Percentiles rank a stretch among this genome's conserved stretches.
These are phyloP conservation scores for Spisula solida DNA, from an alignment of 2,888 invertebrate species.

Conservation along the genomic window DNA sequence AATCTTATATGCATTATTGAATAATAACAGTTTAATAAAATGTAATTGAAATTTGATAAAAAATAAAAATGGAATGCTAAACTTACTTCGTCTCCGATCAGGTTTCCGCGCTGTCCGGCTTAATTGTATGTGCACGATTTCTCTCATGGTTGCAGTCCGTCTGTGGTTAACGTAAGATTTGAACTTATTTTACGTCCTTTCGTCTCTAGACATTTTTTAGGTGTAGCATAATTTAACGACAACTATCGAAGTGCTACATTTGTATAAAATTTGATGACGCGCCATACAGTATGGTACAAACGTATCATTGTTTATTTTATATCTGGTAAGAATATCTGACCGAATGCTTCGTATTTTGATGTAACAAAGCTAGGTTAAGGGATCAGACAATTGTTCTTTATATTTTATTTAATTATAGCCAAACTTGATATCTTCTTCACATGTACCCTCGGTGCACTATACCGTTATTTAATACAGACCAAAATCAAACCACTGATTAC, in stretches of 20 bases:
- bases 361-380: constrained; percentile 34
- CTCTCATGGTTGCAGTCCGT: constrained; percentile 61
- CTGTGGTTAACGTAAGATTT: constrained; percentile 28
- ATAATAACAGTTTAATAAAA: not conserved
- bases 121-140: constrained; percentile 72
- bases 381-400: not conserved
- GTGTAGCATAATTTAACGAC: constrained; percentile 1
- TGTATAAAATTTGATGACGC: constrained; percentile 26
- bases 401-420: no score
- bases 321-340: not conserved
- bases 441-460: constrained; percentile 30
- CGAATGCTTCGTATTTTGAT: constrained; percentile 42
- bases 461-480: constrained; percentile 12
- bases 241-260: not conserved
- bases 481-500: constrained; percentile 36
- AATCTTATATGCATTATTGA: no score
- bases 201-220: not conserved
- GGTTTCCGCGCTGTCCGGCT: constrained; percentile 72
- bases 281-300: constrained; percentile 27
- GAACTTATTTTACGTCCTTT: constrained; percentile 39
- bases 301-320: constrained; percentile 11
- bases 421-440: not conserved
- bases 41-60: not conserved
- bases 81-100: constrained; percentile 71
- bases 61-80: not conserved